Conservation (phyloP, 2,113 vertebrate species). For the Clarias macrocephalus region DNA sequence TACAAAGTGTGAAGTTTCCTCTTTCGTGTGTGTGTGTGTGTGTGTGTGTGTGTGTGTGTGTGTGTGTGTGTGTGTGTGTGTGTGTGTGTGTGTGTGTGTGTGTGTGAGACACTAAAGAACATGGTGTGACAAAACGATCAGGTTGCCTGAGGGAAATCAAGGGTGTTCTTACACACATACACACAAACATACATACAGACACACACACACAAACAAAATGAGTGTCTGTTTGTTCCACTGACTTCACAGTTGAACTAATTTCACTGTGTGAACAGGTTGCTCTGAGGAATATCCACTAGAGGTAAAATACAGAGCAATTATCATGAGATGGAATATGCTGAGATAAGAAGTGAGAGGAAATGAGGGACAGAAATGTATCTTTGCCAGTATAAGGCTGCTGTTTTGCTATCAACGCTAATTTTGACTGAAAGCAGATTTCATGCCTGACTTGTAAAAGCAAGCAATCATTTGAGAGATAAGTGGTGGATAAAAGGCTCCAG, state of each 20-base stretch:
- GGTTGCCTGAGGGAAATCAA: constrained; percentile 39
- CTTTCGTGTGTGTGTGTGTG: constrained; percentile 4
- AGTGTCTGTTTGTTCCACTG: constrained; percentile 29
- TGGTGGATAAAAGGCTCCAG: not conserved
- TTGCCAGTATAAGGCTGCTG: not conserved
- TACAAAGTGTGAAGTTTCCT: constrained; percentile 10
- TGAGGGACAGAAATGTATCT: not conserved
- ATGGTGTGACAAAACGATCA: constrained; percentile 33
- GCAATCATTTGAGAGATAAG: not conserved
- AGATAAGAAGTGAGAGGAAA: not conserved
- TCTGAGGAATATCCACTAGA: constrained; percentile 25
- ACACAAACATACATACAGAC: not conserved
- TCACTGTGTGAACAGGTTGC: constrained; percentile 16
- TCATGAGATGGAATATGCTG: not conserved
- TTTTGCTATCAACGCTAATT: constrained; percentile 10
- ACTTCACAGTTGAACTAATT: not conserved
- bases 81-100: not conserved
- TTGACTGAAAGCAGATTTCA: constrained; percentile 1
- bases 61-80: constrained; percentile 9
- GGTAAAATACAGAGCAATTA: constrained; percentile 15
- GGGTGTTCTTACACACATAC: constrained; percentile 32
- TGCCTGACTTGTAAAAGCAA: constrained; percentile 31
- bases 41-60: constrained; percentile 10
- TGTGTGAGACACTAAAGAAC: constrained; percentile 16
- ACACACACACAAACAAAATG: not conserved